These are phyloP conservation scores for Ammodytes marinus DNA, from an alignment of 2,113 vertebrate genomes.

Conservation along the genomic window DNA sequence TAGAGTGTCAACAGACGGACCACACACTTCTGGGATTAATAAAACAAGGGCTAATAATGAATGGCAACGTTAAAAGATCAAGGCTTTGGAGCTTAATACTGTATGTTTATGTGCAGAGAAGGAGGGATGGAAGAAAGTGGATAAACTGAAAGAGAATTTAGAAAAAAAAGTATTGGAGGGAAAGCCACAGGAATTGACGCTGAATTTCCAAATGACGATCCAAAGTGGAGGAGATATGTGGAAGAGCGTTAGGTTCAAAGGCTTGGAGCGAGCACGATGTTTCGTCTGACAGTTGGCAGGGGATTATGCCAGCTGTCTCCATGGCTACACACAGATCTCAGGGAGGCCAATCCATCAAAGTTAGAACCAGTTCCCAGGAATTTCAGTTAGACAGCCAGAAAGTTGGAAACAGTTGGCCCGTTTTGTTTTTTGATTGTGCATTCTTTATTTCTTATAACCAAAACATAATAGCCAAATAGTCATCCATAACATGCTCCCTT, in stretches of 20 bases:
- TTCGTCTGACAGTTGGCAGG: constrained; percentile 57
- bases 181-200: constrained; percentile 22
- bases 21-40: constrained; percentile 67
- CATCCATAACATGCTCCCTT: background rate
- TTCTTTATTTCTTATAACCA: background rate
- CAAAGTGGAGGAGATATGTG: constrained; percentile 47
- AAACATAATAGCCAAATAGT: background rate
- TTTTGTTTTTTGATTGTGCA: background rate
- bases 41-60: constrained; percentile 51
- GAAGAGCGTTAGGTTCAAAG: constrained; percentile 42
- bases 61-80: constrained; percentile 44
- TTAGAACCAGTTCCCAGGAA: constrained; percentile 29
- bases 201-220: constrained; percentile 67
- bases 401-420: background rate
- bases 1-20: constrained; percentile 55
- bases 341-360: constrained; percentile 42
- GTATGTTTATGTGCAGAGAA: constrained; percentile 25
- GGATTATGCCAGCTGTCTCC: constrained; percentile 50
- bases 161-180: constrained; percentile 2
- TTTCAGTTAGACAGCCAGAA: constrained; percentile 11
- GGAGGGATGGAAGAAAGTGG: constrained; percentile 12
- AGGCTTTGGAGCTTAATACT: constrained; percentile 8
- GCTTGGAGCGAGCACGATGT: constrained; percentile 33
- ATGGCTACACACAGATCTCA: constrained; percentile 34
- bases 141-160: constrained; percentile 24